Conservation (phyloP, 2,888 invertebrate species). For the Euclidia mi region DNA sequence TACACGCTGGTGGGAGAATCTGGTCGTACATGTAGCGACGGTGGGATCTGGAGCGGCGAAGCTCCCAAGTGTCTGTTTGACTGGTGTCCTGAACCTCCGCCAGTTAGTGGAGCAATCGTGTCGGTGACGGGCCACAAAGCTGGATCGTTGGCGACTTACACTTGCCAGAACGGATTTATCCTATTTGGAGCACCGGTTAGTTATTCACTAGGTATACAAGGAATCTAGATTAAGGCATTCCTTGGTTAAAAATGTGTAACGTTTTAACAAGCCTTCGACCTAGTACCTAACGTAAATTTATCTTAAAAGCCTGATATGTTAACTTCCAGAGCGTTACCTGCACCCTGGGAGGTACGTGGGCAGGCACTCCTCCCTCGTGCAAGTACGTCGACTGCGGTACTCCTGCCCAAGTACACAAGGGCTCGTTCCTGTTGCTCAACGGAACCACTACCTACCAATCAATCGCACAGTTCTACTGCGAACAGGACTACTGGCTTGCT, state of each 20-base stretch:
- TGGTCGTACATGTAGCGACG: conserved; percentile 93
- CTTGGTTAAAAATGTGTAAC: no score
- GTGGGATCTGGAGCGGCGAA: conserved; percentile 94
- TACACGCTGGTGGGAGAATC: conserved; percentile 95
- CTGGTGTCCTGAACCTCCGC: conserved; percentile 96
- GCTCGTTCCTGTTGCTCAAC: conserved; percentile 93
- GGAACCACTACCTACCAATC: conserved; percentile 95
- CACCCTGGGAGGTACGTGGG: conserved; percentile 96
- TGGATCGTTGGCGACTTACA: conserved; percentile 95
- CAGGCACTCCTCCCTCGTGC: conserved; percentile 94
- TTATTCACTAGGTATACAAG: conserved; percentile 23
- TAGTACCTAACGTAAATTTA: no score
- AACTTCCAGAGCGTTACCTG: conserved; percentile 93
- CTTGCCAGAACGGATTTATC: conserved; percentile 95
- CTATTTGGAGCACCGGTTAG: conserved; percentile 95
- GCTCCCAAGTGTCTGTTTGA: conserved; percentile 95
- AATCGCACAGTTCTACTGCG: conserved; percentile 94
- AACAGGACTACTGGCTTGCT: conserved; percentile 95
- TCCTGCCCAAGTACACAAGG: conserved; percentile 94
- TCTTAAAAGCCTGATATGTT: background rate
- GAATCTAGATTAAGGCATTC: no score
- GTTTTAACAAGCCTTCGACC: no score
- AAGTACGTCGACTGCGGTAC: conserved; percentile 96
- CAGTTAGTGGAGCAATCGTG: conserved; percentile 94
- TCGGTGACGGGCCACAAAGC: conserved; percentile 93